phyloP scores from a whole-genome alignment of 2,113 vertebrate genomes.

The Xiphophorus maculatus region DNA sequence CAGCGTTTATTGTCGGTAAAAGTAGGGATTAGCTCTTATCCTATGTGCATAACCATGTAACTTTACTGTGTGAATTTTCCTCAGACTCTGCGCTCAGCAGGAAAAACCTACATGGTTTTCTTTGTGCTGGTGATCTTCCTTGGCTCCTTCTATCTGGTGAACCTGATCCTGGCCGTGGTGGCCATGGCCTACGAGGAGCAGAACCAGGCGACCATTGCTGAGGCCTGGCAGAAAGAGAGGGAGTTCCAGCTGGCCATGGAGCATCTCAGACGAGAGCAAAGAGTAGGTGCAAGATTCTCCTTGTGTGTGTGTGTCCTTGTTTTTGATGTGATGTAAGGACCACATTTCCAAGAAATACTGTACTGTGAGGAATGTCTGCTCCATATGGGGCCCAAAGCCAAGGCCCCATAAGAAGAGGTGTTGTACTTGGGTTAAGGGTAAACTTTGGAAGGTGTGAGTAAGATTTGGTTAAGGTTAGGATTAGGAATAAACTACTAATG shows the following conservation, averaged over 20 bases:
- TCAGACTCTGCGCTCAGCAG: constrained; percentile 93
- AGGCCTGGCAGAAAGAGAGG: constrained; percentile 93
- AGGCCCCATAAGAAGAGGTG: too few species aligned
- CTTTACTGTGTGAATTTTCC: not conserved
- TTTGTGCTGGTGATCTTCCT: constrained; percentile 98
- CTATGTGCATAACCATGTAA: not conserved
- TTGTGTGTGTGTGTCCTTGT: not conserved
- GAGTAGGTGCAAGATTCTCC: constrained; percentile 74
- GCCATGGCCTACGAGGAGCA: constrained; percentile 99
- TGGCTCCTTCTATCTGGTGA: constrained; percentile 97
- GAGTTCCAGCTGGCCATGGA: constrained; percentile 97
- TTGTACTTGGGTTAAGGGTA: too few species aligned
- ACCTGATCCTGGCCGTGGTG: constrained; percentile 97
- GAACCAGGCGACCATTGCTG: constrained; percentile 97
- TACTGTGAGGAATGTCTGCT: too few species aligned
- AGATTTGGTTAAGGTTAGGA: too few species aligned
- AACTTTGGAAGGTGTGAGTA: too few species aligned
- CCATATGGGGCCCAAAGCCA: too few species aligned
- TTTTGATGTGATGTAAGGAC: too few species aligned
- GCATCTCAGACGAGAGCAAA: constrained; percentile 90
- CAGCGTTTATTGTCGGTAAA: not conserved
- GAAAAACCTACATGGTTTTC: constrained; percentile 99
- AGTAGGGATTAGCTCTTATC: not conserved
- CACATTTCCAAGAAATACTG: too few species aligned
- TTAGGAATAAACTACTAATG: too few species aligned